Evolutionary conservation across 2,797 vertebrate species (phyloP), one percentile per base, ranked within the genome.

Genomic region (Argentina silus): DNA sequence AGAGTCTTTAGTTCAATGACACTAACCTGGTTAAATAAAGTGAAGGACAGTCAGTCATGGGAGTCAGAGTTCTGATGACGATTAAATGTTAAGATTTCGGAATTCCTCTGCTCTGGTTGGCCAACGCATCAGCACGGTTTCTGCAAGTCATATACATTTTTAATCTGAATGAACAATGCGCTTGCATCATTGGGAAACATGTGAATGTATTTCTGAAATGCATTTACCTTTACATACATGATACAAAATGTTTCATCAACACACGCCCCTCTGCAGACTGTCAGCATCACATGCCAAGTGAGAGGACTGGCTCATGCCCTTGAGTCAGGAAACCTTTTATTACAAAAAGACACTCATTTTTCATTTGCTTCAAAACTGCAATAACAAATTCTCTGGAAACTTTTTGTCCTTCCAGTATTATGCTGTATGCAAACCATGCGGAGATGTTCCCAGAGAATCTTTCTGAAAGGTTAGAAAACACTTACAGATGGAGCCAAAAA

Each of bases 121-220:
- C 9, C 10, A 36, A 60, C 27, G 11, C 21, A 60, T 60, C 57
- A 60, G 57, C 23, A 21, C 7, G 17, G 19, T 57, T 60, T 14
- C 51, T n/a, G 6, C 17, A n/a, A 53, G 51, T 53, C n/a, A n/a
- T n/a, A 12, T 53, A n/a, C 9, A 53, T 53, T 53, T 62, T 76
- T 77, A 82, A 83, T 87, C 81, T 68, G 77, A 82, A 80, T 83
- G 83, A 87, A 78, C 72, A 80, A 85, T 85, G 81, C 76, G 76
- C 77, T 45, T 74, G 78, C 79, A 85, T 85, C 83, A 81, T 3
- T 53, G 80, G 78, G 72, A 80, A 78, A 70, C 75, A 71, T 81
- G 78, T 85, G 83, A 80, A 78, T 85, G 78, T 82, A 68, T 82
- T 79, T 79, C 77, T 76, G 72, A 74, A 81, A 74, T 72, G 73